Evolutionary conservation across 1,140 invertebrate species (phyloP).

Genomic region (Babylonia areolata): DNA sequence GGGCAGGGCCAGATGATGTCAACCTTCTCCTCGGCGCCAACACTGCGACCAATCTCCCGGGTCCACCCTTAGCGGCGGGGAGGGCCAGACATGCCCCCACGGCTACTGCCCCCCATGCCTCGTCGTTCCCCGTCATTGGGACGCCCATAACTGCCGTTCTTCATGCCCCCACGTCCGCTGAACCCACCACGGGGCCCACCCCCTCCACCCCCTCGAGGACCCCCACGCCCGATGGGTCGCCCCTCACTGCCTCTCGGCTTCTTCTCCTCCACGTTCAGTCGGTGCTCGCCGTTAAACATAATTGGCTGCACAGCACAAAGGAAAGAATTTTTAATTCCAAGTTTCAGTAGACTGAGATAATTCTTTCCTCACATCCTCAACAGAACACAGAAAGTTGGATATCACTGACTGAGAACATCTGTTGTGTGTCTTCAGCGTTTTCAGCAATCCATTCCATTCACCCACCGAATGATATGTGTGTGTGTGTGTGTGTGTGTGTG

Average conservation of each 20-base stretch:
- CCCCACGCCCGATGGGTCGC: slow-evolving; percentile 71
- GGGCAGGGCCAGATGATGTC: not conserved
- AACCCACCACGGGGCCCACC: slow-evolving; percentile 62
- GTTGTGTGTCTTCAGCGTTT: too few relatives aligned
- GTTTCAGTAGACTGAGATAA: too few relatives aligned
- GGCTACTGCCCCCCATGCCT: not conserved
- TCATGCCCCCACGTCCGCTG: slow-evolving; percentile 50
- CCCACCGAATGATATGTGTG: too few relatives aligned
- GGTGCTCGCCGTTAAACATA: slow-evolving; percentile 83
- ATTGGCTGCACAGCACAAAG: slow-evolving; percentile 82
- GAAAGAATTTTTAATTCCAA: too few relatives aligned
- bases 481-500: too few relatives aligned
- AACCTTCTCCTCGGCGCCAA: not conserved
- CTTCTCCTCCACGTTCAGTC: slow-evolving; percentile 95
- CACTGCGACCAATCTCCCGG: not conserved
- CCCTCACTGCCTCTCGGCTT: slow-evolving; percentile 79
- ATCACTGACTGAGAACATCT: too few relatives aligned
- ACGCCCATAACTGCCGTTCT: slow-evolving; percentile 44
- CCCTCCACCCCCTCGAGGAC: slow-evolving; percentile 51
- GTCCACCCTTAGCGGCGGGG: not conserved
- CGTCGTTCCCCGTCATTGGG: slow-evolving; percentile 47
- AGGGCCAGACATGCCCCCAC: not conserved
- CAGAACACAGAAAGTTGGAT: too few relatives aligned
- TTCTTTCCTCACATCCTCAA: too few relatives aligned
- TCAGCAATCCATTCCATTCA: too few relatives aligned